A percentile compares a stretch with the other conserved stretches of the same genome.
Conservation (phyloP, 2,113 vertebrate genomes). For the Martes martes region DNA sequence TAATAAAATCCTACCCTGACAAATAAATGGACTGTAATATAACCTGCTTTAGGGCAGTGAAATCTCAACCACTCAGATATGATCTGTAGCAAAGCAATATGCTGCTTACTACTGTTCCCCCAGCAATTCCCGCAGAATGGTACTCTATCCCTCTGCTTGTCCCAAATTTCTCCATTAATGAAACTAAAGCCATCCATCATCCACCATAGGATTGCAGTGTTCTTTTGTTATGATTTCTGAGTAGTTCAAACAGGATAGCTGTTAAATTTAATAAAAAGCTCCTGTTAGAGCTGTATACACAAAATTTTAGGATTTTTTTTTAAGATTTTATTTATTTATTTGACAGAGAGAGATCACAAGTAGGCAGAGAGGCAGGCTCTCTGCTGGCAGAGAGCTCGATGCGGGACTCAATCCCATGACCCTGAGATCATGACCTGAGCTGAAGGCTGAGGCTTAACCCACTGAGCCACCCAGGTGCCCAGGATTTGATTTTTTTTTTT, state of each 20-base stretch:
- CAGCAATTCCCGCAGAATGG: neutral
- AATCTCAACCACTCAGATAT: conserved; percentile 46
- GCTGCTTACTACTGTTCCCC: neutral
- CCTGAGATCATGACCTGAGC: no score
- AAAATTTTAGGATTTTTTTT: neutral
- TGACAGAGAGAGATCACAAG: no score
- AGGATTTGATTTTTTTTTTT: no score
- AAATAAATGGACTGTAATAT: conserved; percentile 72
- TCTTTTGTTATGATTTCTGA: neutral
- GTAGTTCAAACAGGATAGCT: neutral
- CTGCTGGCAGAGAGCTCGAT: no score
- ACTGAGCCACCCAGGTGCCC: no score
- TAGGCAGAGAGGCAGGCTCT: no score
- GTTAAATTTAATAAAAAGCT: neutral
- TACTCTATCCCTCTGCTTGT: neutral
- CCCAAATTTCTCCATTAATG: neutral
- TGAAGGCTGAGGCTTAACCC: no score
- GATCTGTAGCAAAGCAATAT: conserved; percentile 12
- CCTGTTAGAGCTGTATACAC: neutral
- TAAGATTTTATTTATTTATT: no score
- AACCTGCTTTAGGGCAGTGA: conserved; percentile 58
- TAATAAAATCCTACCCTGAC: conserved; percentile 65
- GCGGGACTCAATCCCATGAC: no score
- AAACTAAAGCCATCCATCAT: conserved; percentile 37
- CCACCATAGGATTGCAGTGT: neutral